These are phyloP conservation scores for Crocallis elinguaria DNA, from an alignment of 2,888 invertebrate species.

Conservation along the genomic window DNA sequence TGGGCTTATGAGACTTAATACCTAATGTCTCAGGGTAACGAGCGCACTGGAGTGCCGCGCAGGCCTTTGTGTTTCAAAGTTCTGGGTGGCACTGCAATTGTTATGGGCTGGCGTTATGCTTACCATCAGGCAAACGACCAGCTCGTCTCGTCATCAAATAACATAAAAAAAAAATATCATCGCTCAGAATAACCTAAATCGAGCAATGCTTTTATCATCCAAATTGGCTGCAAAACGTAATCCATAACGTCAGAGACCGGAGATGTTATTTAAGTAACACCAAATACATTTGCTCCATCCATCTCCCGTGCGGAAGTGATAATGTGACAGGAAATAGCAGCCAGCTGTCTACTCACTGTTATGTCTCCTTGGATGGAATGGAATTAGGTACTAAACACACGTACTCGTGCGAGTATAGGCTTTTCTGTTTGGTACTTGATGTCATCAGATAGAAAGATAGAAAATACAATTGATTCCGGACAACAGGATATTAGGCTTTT, in stretches of 20 bases:
- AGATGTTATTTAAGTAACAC: conserved; percentile 26
- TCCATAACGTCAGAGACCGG: conserved; percentile 18
- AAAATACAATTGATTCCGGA: too few species aligned
- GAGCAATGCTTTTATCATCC: conserved; percentile 8
- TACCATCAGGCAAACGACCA: too few species aligned
- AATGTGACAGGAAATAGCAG: conserved; percentile 40
- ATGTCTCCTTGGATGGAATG: conserved; percentile 14
- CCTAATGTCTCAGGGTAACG: too few species aligned
- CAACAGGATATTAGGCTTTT: too few species aligned
- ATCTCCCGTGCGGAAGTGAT: conserved; percentile 36
- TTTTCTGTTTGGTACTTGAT: conserved; percentile 4
- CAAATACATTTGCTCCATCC: conserved; percentile 34
- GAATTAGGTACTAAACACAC: conserved; percentile 20
- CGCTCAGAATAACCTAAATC: neutral
- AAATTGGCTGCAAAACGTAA: conserved; percentile 15
- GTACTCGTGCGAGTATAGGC: neutral
- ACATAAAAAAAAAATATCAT: too few species aligned
- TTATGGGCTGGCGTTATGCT: too few species aligned
- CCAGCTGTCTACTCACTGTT: conserved; percentile 26
- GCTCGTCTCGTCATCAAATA: too few species aligned
- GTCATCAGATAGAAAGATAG: too few species aligned
- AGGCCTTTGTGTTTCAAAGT: too few species aligned
- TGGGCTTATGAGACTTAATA: too few species aligned
- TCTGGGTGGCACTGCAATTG: too few species aligned
- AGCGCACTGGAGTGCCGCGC: too few species aligned